Evolutionary conservation across 2,113 vertebrate species (phyloP), one percentile per base, ranked within the genome.

Genomic region (Oreochromis niloticus): DNA sequence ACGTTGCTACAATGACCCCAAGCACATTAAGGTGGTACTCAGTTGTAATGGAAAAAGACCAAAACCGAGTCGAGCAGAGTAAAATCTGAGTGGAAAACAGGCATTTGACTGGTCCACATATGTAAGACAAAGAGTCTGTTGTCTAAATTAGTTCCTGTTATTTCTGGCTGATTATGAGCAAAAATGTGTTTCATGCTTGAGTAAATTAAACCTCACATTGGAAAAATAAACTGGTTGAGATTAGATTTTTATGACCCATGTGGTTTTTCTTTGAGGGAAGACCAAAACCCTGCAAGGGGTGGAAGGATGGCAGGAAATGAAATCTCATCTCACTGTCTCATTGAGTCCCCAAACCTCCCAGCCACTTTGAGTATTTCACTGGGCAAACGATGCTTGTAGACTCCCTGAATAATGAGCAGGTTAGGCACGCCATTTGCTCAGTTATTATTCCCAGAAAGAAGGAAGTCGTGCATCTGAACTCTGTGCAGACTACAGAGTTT

Each of bases 251-350:
- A 50, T 50, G 24, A 48, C 14, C 71, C 13, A 12, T 75, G 43
- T 50, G 71, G 43, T 32, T 75, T 75, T 50, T 75, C 24, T 75
- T 50, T 75, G 71, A 7, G 16, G 43, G 24, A 30, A 75, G 24
- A 30, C 46, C 46, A 78, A 78, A 78, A 39, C 19, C 50, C 50
- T 39, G 19, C 73, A 34, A 78, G 61, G 30, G 56, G 41, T 75
- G 68, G 30, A 52, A 85, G 6, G 3, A 57, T 7, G 27, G 6
- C 85, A 83, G 91, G 84, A 91, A 90, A 85, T 61, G 3, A 59
- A 32, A 39, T 57, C 4, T 79, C 22, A n/a, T 87, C 9, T 48
- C 6, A 80, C 55, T 10, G 55, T 84, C 75, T 48, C 24, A 12
- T 5, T 34, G 68, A 84, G 34, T 84, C 30, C 46, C 32, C 32